Evolutionary conservation across 2,113 vertebrate species (phyloP).

Genomic region (Struthio camelus): DNA sequence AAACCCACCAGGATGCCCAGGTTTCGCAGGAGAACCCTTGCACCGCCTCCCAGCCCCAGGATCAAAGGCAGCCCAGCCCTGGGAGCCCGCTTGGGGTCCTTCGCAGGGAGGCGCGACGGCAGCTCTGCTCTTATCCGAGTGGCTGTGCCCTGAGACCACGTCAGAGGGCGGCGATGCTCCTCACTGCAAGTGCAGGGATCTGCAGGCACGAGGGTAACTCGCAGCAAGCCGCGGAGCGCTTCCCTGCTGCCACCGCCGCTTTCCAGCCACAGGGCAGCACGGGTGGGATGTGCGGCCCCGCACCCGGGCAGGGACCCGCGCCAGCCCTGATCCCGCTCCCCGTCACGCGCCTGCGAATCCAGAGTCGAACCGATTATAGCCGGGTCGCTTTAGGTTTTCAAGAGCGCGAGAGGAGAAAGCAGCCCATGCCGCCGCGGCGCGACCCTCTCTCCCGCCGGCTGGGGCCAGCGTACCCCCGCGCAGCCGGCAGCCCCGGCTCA

Average conservation of each 20-base stretch:
- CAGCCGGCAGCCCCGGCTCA: not conserved
- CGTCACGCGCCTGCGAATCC: not conserved
- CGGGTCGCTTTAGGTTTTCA: not conserved
- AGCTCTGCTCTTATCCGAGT: not conserved
- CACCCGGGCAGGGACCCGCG: not conserved
- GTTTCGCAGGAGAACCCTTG: not conserved
- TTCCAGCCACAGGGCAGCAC: too few species aligned
- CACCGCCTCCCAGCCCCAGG: not conserved
- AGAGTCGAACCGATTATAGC: not conserved
- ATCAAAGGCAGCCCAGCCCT: not conserved
- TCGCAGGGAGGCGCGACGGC: not conserved
- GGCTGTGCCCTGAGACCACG: not conserved
- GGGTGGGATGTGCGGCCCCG: too few species aligned
- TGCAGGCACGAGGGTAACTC: not conserved
- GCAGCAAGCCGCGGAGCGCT: not conserved
- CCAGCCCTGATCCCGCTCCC: not conserved
- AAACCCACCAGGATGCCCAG: not conserved
- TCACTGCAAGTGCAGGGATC: not conserved
- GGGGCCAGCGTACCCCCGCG: not conserved
- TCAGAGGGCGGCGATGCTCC: not conserved
- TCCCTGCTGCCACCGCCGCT: too few species aligned
- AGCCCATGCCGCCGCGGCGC: fast-evolving
- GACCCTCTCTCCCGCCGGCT: not conserved
- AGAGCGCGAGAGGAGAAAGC: not conserved
- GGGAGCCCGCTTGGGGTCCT: not conserved